These are phyloP conservation scores for Hydrophis major DNA, from an alignment of 2,797 vertebrate genomes.

Conservation along the genomic window DNA sequence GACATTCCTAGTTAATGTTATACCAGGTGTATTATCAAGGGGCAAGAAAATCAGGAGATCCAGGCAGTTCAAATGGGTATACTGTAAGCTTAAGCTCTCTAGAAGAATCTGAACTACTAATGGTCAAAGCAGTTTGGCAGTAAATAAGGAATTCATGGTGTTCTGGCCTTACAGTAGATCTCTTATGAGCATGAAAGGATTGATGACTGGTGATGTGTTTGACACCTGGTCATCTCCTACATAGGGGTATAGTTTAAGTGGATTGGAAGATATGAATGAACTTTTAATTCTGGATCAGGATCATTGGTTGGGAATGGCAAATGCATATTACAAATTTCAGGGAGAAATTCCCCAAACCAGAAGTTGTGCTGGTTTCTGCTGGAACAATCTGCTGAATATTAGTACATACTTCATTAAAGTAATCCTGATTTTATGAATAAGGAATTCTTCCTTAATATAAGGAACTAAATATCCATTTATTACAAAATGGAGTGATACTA, in stretches of 20 bases:
- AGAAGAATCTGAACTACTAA: background rate
- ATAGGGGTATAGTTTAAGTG: background rate
- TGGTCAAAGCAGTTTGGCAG: background rate
- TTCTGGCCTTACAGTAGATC: background rate
- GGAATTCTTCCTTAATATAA: background rate
- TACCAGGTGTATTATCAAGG: background rate
- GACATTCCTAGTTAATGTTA: background rate
- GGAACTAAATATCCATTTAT: background rate
- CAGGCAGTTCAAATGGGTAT: background rate
- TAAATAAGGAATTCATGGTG: background rate
- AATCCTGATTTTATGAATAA: background rate
- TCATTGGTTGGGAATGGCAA: background rate
- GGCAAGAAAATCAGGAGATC: background rate
- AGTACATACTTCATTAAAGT: background rate
- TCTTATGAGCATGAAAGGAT: background rate
- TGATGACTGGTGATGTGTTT: background rate
- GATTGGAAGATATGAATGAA: background rate
- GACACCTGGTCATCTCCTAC: background rate
- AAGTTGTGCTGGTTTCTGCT: background rate
- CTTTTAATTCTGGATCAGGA: background rate
- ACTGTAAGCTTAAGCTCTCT: background rate
- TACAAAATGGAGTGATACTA: background rate
- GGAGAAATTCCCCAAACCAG: background rate
- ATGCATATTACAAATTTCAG: background rate
- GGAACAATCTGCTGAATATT: background rate